Percentiles rank a stretch among this genome's conserved stretches.
Conservation (phyloP, 2,113 vertebrate genomes). For the Epinephelus lanceolatus region DNA sequence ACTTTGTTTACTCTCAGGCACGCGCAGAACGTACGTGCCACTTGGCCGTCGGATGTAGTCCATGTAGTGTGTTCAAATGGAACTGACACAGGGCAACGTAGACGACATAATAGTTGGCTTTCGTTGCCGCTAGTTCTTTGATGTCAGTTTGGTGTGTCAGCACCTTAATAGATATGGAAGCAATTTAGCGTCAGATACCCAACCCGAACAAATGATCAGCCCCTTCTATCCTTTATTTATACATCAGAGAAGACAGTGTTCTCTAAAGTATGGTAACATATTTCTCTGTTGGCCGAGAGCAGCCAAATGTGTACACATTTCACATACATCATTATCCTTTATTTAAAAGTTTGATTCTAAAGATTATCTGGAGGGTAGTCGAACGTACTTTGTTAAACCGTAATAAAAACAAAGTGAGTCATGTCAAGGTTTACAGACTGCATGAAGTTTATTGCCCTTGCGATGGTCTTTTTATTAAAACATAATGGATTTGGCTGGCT, state of each 20-base stretch:
- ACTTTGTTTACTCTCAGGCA: too few species aligned
- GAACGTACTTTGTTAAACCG: slow-evolving; percentile 21
- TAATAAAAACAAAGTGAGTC: slow-evolving; percentile 28
- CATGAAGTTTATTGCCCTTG: slow-evolving; percentile 35
- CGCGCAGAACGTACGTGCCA: too few species aligned
- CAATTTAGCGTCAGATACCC: not conserved
- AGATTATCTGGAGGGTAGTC: slow-evolving; percentile 11
- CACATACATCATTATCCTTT: not conserved
- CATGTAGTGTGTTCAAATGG: too few species aligned
- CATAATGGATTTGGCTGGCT: slow-evolving; percentile 54
- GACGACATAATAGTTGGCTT: too few species aligned
- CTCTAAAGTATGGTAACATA: not conserved
- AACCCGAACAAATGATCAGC: not conserved
- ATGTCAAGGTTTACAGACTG: slow-evolving; percentile 46
- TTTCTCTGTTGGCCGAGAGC: too few species aligned
- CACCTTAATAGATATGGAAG: not conserved
- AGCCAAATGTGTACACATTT: not conserved
- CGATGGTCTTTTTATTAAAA: slow-evolving; percentile 59
- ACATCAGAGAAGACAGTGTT: not conserved
- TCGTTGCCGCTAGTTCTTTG: too few species aligned
- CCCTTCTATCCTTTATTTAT: not conserved
- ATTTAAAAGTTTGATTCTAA: slow-evolving; percentile 12
- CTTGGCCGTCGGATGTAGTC: too few species aligned
- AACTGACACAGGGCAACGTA: too few species aligned
- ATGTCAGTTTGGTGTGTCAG: too few species aligned